Evolutionary conservation across 1,140 invertebrate genomes (phyloP), one percentile per base, ranked within the genome.

Genomic region (Homalodisca vitripennis): DNA sequence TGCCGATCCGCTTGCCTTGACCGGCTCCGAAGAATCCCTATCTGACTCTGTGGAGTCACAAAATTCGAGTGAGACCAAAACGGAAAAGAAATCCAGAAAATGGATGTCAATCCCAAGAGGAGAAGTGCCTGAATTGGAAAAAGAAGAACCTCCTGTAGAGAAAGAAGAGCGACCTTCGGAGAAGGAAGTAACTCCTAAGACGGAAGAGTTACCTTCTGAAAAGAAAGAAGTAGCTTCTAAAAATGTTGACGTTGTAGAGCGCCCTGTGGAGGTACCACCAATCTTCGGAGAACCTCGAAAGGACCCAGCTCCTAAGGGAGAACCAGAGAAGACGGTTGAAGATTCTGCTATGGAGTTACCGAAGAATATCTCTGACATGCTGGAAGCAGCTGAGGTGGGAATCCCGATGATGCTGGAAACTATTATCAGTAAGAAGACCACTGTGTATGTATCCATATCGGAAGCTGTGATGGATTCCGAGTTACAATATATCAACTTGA

Each of bases 371-470:
- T 27, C 55, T 2, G 55, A 60, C 14, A 13, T 60, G 3, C 27
- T 60, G 26, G 6, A 14, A 26, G 55, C 55, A 2, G 55, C 55
- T 60, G 55, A 60, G 27, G 55, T 27, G 29, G 55, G 55, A 26
- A 30, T 27, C 13, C 24, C 22, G 22, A 6, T 60, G 55, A 26
- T 60, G 2, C 55, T 27, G 55, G 55, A 60, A 26, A 60, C 55
- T 3, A 60, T 60, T 26, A 29, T 60, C 55, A 60, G 55, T 26
- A 60, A 60, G 55, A 60, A 60, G 55, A 60, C 55, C 22, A 60
- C 55, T 26, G 55, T 60, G 24, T 60, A 60, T 30, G 55, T 60
- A 26, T 27, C 55, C 55, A 60, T 60, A 6, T 60, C 55, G 6
- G 55, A 60, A 26, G 6, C 55, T 12, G 14, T 60, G 14, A 30